Evolutionary conservation across 2,888 invertebrate species (phyloP), one percentile per base, ranked within the genome.

Genomic region (Caenorhabditis drosophilae): DNA sequence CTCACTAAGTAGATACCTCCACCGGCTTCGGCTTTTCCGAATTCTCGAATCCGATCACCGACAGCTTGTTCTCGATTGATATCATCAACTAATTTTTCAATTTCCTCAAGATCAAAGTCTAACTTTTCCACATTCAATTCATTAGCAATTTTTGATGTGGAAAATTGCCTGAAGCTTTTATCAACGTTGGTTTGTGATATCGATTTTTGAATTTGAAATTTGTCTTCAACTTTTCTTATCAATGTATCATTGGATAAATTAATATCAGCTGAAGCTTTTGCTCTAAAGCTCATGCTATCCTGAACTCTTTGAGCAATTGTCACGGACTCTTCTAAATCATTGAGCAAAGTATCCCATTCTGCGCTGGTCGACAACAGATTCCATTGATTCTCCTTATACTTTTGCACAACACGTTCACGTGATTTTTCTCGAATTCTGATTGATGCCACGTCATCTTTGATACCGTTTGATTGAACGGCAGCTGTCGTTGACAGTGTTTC

Each of bases 281-380:
- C 61, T 1, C 51, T 60, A 36, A 73, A 60, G 2, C 52, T 53
- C 59, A 70, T 66, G 12, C 56, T 51, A 48, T 75, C 78, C 41
- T 69, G 66, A 12, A 66, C 49, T 23, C 58, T 57, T 54, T 76
- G 73, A 34, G 66, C 61, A 31, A 67, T 66, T 0, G 64, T 73
- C 0, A 77, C 53, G 16, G 75, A 71, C 9, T 74, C 68, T 40
- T 77, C 78, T 44, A 78, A 46, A 41, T 78, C 78, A 36, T 66
- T 71, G 16, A 77, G 54, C 23, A 78, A 59, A 1, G 73, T 66
- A 15, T 72, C 69, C 76, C 76, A 77, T 62, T 73, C 74, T 0
- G 77, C 63, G 25, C 63, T 60, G 9, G 69, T 62, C 18, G 73
- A 70, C 26, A 67, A 50, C 11, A 73, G 36, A 38, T 73, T 73